Evolutionary conservation across 64 coral and sea anemone species (phyloP).

Genomic region (Astreopora myriophthalma): DNA sequence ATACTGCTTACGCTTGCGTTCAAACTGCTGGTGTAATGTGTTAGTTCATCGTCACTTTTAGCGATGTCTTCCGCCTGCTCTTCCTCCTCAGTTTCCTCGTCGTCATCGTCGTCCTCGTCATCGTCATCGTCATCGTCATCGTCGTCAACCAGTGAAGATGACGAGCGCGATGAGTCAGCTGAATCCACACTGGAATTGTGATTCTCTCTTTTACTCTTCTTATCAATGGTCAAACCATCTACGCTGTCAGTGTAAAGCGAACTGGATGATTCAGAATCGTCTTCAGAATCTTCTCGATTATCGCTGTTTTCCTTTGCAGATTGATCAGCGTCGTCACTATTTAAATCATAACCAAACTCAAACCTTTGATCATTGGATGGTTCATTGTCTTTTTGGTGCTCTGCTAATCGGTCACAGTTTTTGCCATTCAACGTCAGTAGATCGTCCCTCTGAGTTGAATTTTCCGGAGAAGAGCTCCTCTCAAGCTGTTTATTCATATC

Average conservation of each 20-base stretch:
- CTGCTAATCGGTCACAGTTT: too few relatives aligned
- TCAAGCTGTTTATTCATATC: background rate
- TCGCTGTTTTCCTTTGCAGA: slow-evolving; percentile 2
- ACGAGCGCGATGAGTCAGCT: background rate
- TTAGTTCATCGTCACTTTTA: slow-evolving; percentile 40
- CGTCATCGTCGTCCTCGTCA: background rate
- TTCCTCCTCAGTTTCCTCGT: slow-evolving; percentile 19
- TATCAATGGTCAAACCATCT: background rate
- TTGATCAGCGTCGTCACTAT: background rate
- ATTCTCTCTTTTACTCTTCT: background rate
- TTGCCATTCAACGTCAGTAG: background rate
- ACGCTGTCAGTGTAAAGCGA: slow-evolving; percentile 49
- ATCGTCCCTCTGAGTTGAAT: background rate
- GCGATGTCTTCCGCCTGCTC: slow-evolving; percentile 25
- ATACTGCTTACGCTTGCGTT: slow-evolving; percentile 72
- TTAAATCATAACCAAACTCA: background rate
- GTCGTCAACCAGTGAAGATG: background rate
- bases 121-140: slow-evolving; percentile 17
- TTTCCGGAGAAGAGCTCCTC: background rate
- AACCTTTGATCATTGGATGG: background rate
- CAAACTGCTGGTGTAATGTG: slow-evolving; percentile 58
- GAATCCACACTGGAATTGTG: background rate
- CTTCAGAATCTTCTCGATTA: slow-evolving; percentile 22
- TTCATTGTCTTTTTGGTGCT: background rate
- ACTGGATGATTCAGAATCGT: slow-evolving; percentile 12